These are phyloP conservation scores for Gila orcuttii DNA, from an alignment of 2,113 vertebrate species.

Conservation along the genomic window DNA sequence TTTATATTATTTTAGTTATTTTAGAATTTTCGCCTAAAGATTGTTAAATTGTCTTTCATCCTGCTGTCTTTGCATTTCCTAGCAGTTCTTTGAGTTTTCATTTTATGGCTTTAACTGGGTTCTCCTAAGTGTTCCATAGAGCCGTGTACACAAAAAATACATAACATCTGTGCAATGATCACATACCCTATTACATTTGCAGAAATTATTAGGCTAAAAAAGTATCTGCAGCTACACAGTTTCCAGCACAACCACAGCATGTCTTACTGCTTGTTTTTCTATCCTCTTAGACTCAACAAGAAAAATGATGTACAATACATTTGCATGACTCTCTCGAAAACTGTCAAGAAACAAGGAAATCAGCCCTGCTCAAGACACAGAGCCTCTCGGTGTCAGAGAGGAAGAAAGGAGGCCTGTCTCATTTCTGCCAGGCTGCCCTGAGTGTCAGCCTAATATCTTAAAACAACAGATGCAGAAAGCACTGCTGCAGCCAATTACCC, in stretches of 20 bases:
- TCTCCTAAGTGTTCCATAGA: background rate
- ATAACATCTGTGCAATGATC: conserved; percentile 1
- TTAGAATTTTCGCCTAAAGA: background rate
- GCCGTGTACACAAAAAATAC: background rate
- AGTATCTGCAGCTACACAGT: background rate
- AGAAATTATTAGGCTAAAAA: conserved; percentile 22
- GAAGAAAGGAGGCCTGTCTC: conserved; percentile 60
- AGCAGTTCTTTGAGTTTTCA: background rate
- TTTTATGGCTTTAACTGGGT: background rate
- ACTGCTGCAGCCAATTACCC: conserved; percentile 81
- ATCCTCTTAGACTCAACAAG: conserved; percentile 37
- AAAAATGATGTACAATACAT: conserved; percentile 46
- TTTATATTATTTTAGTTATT: background rate
- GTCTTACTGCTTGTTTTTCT: conserved; percentile 27
- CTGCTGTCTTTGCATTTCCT: background rate
- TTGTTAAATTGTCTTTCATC: background rate
- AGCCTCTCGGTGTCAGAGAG: conserved; percentile 53
- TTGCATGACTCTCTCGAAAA: conserved; percentile 70
- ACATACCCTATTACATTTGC: background rate
- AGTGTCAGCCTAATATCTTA: conserved; percentile 81
- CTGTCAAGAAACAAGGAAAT: conserved; percentile 73
- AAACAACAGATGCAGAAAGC: conserved; percentile 77
- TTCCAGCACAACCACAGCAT: background rate
- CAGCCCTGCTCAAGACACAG: conserved; percentile 63
- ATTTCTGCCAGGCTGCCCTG: conserved; percentile 73